These are phyloP conservation scores for Pempheris klunzingeri DNA, from an alignment of 2,797 vertebrate genomes.

Conservation along the genomic window DNA sequence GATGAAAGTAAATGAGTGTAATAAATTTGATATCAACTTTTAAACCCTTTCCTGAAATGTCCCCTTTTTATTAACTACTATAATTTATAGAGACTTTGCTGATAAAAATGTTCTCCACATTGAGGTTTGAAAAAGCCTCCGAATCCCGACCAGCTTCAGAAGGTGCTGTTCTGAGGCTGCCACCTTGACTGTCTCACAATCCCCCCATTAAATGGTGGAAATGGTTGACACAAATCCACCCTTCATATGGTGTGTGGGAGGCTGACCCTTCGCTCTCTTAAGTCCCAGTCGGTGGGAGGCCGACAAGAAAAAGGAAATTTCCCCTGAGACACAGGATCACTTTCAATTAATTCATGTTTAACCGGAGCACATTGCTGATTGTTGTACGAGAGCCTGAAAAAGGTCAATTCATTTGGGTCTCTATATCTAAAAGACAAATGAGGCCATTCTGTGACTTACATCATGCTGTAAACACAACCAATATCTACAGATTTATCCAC, in stretches of 20 bases:
- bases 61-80: slow-evolving; percentile 20
- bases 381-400: slow-evolving; percentile 8
- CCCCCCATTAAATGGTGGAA: slow-evolving; percentile 41
- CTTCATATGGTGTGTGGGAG: slow-evolving; percentile 25
- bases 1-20: slow-evolving; percentile 32
- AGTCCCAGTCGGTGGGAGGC: slow-evolving; percentile 21
- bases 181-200: slow-evolving; percentile 34
- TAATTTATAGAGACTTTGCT: slow-evolving; percentile 2
- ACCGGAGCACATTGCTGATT: slow-evolving; percentile 12
- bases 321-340: slow-evolving; percentile 36
- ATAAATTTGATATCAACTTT: slow-evolving; percentile 19
- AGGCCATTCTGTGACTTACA: neutral
- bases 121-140: slow-evolving; percentile 5
- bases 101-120: slow-evolving; percentile 2
- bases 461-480: neutral
- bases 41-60: slow-evolving; percentile 8
- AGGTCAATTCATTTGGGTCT: slow-evolving; percentile 16
- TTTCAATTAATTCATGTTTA: slow-evolving; percentile 48
- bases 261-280: slow-evolving; percentile 39
- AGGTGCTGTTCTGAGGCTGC: slow-evolving; percentile 20
- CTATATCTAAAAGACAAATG: too few relatives aligned
- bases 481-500: neutral
- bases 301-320: slow-evolving; percentile 44
- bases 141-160: slow-evolving; percentile 4
- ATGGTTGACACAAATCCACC: slow-evolving; percentile 40